Conservation (phyloP, 2,888 invertebrate genomes). For the Nesidiocoris tenuis region DNA sequence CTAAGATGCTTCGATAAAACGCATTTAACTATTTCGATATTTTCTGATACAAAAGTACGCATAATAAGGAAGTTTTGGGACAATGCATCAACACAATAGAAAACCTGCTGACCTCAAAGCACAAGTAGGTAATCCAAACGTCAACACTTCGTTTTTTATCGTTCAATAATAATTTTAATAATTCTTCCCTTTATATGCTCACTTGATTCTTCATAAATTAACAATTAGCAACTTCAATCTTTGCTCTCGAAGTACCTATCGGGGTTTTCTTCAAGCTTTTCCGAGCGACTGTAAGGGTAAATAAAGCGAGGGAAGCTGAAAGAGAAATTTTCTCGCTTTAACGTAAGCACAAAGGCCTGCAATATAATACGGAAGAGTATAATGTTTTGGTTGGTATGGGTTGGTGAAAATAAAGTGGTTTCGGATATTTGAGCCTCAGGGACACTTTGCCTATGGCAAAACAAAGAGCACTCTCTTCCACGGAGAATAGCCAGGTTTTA, state of each 20-base stretch:
- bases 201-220: no score
- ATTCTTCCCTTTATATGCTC: no score
- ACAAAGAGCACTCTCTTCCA: constrained; percentile 22
- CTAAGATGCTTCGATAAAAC: no score
- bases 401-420: constrained; percentile 36
- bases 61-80: not conserved
- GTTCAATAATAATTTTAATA: no score
- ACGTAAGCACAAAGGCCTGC: constrained; percentile 22
- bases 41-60: not conserved
- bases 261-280: no score
- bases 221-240: no score
- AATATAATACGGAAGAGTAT: constrained; percentile 38
- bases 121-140: no score
- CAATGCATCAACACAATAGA: not conserved
- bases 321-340: not conserved
- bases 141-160: no score
- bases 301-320: no score
- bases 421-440: constrained; percentile 37
- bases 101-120: not conserved
- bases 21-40: no score
- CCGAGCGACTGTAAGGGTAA: no score
- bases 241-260: no score
- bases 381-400: constrained; percentile 16
- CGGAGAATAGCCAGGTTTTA: constrained; percentile 1
- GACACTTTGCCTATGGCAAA: constrained; percentile 35